A percentile compares a stretch with the other conserved stretches of the same genome.
These are phyloP conservation scores for Pantherophis vulpinus DNA, from an alignment of 2,797 vertebrate genomes.

Conservation along the genomic window DNA sequence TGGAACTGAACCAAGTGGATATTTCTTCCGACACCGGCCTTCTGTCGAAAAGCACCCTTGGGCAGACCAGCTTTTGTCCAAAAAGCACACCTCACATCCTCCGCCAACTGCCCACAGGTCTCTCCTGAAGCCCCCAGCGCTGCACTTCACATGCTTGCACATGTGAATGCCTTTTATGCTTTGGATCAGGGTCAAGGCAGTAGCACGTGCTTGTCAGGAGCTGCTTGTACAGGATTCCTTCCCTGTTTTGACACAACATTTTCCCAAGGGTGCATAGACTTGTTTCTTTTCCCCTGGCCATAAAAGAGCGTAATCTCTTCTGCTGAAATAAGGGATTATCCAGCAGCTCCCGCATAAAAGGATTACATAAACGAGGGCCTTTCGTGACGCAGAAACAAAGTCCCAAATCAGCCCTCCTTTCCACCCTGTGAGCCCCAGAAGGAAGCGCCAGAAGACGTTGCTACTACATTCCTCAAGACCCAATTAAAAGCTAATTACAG, in stretches of 20 bases:
- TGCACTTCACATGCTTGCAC: neutral
- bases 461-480: neutral
- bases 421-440: neutral
- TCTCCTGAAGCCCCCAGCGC: neutral
- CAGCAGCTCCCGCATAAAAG: neutral
- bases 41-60: neutral
- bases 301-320: neutral
- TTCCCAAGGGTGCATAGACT: neutral
- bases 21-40: no score
- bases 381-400: neutral
- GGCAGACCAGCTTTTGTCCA: neutral
- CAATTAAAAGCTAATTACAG: neutral
- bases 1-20: no score
- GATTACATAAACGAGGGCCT: neutral
- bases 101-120: neutral
- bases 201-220: neutral
- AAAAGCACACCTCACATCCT: neutral
- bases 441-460: neutral
- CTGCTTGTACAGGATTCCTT: neutral
- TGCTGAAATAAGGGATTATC: neutral
- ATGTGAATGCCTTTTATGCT: neutral
- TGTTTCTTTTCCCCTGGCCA: neutral
- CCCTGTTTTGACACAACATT: neutral
- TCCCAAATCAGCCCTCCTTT: neutral
- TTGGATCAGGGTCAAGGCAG: neutral